A percentile compares a stretch with the other conserved stretches of the same genome.
Evolutionary conservation across 2,888 invertebrate species (phyloP).

Genomic region (Drosophila nigricruria): DNA sequence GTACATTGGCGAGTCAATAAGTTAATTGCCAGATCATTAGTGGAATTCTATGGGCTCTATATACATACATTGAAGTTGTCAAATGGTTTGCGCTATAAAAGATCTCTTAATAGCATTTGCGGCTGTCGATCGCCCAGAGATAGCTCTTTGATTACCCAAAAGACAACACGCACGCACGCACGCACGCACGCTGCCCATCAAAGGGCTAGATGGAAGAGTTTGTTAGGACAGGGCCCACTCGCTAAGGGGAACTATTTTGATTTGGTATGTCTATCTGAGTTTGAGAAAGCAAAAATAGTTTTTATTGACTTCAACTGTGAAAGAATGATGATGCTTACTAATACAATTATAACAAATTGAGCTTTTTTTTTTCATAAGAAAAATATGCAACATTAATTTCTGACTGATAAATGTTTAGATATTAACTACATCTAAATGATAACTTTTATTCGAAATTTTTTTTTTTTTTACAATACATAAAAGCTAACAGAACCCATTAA

Average conservation of each 20-base stretch:
- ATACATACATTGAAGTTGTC: slow-evolving; percentile 32
- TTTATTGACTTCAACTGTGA: not conserved
- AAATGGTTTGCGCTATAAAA: slow-evolving; percentile 32
- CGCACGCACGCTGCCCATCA: slow-evolving; percentile 37
- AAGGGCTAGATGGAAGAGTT: slow-evolving; percentile 8
- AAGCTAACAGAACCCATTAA: not conserved
- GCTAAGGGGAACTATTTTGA: not conserved
- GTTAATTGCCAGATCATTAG: slow-evolving; percentile 52
- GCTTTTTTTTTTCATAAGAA: not conserved
- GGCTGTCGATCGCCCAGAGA: slow-evolving; percentile 17
- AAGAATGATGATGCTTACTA: not conserved
- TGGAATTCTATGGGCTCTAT: slow-evolving; percentile 1
- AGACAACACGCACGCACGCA: slow-evolving; percentile 47
- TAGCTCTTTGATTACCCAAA: slow-evolving; percentile 18
- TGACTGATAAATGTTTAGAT: not conserved
- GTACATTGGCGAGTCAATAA: slow-evolving; percentile 42
- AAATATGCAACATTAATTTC: not conserved
- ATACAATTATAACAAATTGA: not conserved
- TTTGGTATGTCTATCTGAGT: not conserved
- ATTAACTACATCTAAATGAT: not conserved
- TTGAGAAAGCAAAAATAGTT: not conserved
- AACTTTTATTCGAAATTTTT: not conserved
- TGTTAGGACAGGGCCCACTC: not conserved
- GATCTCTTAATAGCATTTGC: slow-evolving; percentile 27
- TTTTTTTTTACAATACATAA: not conserved